These are phyloP conservation scores for Tauraco hartlaubi DNA, from an alignment of 2,797 vertebrate species.

Conservation along the genomic window DNA sequence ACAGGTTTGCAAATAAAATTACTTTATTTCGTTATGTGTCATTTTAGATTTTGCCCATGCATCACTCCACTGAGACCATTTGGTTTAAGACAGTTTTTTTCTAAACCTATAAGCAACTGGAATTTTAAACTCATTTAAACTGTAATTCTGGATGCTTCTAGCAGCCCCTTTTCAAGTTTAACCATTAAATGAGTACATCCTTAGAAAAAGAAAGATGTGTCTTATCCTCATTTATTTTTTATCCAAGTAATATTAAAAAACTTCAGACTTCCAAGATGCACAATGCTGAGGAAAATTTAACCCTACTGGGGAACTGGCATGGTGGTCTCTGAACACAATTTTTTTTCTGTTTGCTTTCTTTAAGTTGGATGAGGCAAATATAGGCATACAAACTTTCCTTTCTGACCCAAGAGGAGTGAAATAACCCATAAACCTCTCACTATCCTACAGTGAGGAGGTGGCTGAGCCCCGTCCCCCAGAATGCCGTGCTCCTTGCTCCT, in stretches of 20 bases:
- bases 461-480: neutral
- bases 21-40: constrained; percentile 66
- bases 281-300: neutral
- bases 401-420: neutral
- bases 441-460: neutral
- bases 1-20: constrained; percentile 63
- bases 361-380: neutral
- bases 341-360: neutral
- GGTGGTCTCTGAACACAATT: neutral
- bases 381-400: neutral
- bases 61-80: constrained; percentile 47
- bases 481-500: neutral
- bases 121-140: constrained; percentile 44
- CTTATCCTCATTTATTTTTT: neutral
- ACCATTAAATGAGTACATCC: neutral
- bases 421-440: neutral
- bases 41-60: constrained; percentile 52
- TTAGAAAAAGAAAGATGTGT: neutral
- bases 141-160: constrained; percentile 11
- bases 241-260: neutral
- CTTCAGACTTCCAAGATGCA: neutral
- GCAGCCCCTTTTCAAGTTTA: neutral
- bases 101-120: neutral
- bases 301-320: neutral
- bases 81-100: constrained; percentile 32